These are phyloP conservation scores for Nasonia vitripennis DNA, from an alignment of 1,140 invertebrate genomes.

Conservation along the genomic window DNA sequence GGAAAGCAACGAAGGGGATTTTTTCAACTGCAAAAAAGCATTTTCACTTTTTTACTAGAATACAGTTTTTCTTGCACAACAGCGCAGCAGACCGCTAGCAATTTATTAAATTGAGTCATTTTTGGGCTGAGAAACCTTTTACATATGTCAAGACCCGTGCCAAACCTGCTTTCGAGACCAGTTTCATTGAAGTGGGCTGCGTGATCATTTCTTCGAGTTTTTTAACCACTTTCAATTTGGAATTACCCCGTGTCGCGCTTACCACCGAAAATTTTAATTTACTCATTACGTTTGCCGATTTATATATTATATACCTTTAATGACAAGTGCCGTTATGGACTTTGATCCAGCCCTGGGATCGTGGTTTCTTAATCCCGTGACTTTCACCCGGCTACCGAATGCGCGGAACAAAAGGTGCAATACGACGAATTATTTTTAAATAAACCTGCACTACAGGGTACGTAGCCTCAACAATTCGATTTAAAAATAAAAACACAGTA, in stretches of 20 bases:
- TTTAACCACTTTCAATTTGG: neutral
- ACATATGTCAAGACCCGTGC: neutral
- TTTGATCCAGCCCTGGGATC: neutral
- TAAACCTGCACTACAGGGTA: too few relatives aligned
- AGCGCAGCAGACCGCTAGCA: neutral
- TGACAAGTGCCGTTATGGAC: neutral
- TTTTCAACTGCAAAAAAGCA: too few relatives aligned
- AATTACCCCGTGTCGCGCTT: neutral
- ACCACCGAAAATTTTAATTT: too few relatives aligned
- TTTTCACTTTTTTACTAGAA: too few relatives aligned
- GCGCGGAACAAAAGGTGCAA: neutral
- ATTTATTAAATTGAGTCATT: conserved; percentile 19
- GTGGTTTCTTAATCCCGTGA: neutral
- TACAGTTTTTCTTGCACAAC: neutral
- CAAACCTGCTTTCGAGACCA: conserved; percentile 6
- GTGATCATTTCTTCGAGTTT: neutral
- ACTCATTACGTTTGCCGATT: too few relatives aligned
- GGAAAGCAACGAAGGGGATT: too few relatives aligned
- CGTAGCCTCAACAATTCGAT: neutral
- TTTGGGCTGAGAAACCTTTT: conserved; percentile 12
- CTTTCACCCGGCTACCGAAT: neutral
- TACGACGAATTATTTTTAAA: neutral
- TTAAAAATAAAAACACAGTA: neutral
- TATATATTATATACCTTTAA: neutral
- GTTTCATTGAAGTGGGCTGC: neutral